phyloP scores from a whole-genome alignment of 2,797 vertebrate genomes.

The Scomberomorus guttatus region DNA sequence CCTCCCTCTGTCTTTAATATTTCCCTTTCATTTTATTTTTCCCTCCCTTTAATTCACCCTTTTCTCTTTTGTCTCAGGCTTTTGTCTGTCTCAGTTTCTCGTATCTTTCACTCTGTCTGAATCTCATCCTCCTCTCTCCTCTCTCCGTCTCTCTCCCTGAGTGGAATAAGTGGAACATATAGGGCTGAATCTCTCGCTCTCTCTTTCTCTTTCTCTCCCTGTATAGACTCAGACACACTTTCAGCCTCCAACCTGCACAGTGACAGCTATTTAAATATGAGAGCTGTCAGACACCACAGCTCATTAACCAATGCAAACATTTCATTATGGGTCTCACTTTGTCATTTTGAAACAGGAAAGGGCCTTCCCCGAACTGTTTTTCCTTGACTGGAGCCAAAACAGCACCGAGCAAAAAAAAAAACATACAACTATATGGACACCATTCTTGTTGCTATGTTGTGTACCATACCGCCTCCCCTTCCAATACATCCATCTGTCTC shows the following conservation, averaged over 20 bases:
- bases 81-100: constrained; percentile 30
- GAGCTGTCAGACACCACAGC: constrained; percentile 54
- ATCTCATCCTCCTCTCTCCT: constrained; percentile 22
- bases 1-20: constrained; percentile 27
- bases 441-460: background rate
- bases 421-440: background rate
- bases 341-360: background rate
- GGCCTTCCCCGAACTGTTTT: no score
- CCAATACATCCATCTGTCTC: constrained; percentile 28
- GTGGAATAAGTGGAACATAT: constrained; percentile 84
- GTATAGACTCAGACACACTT: constrained; percentile 44
- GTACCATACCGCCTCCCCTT: background rate
- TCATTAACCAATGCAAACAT: background rate
- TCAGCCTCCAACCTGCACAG: constrained; percentile 45
- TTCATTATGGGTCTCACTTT: background rate
- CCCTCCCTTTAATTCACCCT: constrained; percentile 12
- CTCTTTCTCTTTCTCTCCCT: constrained; percentile 25
- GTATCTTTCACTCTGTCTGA: constrained; percentile 18
- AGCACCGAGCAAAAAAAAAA: background rate
- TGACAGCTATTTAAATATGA: constrained; percentile 70
- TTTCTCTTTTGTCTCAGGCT: background rate
- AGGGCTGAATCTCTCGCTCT: constrained; percentile 57
- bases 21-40: constrained; percentile 23
- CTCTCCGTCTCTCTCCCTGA: constrained; percentile 55
- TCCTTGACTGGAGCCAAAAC: background rate